Conservation (phyloP, 92 coral and sea anemone genomes). For the Galaxea fascicularis region DNA sequence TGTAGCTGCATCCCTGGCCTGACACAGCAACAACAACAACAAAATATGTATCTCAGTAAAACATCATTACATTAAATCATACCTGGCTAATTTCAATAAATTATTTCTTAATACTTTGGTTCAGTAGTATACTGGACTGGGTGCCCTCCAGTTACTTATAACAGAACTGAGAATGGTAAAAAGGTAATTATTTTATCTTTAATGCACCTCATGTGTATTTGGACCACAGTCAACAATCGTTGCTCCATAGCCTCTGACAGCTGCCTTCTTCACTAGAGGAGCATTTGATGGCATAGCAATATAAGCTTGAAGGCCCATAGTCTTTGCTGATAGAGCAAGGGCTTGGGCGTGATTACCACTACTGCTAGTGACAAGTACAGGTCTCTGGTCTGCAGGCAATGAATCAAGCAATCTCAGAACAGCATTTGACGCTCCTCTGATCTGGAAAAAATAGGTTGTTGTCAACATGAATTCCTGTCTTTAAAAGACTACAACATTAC, state of each 20-base stretch:
- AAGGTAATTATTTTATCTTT: not conserved
- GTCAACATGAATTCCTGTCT: not conserved
- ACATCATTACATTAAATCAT: too few relatives aligned
- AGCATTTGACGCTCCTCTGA: slow-evolving; percentile 97
- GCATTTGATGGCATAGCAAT: slow-evolving; percentile 95
- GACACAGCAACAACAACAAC: not conserved
- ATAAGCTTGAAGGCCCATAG: slow-evolving; percentile 81
- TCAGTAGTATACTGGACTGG: too few relatives aligned
- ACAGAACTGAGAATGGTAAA: not conserved
- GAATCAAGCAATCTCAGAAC: slow-evolving; percentile 75
- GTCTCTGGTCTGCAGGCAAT: slow-evolving; percentile 54
- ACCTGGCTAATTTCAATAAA: too few relatives aligned
- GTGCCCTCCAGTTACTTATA: too few relatives aligned
- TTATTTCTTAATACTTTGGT: too few relatives aligned
- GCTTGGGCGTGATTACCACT: slow-evolving; percentile 99
- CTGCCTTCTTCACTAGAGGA: slow-evolving; percentile 89
- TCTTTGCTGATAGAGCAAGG: slow-evolving; percentile 87
- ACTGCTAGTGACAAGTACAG: slow-evolving; percentile 90
- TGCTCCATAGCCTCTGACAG: slow-evolving; percentile 93
- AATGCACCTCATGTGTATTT: not conserved
- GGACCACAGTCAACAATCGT: slow-evolving; percentile 86
- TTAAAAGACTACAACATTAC: not conserved
- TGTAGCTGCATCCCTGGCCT: slow-evolving; percentile 87
- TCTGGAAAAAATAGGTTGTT: slow-evolving; percentile 32
- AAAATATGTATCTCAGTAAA: not conserved